phyloP scores from a whole-genome alignment of 2,113 vertebrate genomes.

The Sinocyclocheilus grahami region DNA sequence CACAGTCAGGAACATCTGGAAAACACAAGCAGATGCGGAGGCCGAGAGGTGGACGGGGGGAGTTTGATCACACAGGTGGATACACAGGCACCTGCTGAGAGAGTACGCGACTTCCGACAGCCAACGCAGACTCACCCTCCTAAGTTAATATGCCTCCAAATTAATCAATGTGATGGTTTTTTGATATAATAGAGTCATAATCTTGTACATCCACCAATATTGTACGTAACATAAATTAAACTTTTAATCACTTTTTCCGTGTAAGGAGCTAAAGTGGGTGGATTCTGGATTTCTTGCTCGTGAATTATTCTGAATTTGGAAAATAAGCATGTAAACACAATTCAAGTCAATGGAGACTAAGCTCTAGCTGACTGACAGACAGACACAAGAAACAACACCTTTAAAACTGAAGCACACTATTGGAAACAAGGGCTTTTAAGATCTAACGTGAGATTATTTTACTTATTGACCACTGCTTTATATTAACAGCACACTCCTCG shows the following conservation, averaged over 20 bases:
- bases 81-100: too few species aligned
- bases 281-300: too few species aligned
- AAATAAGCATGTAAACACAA: neutral
- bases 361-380: too few species aligned
- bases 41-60: too few species aligned
- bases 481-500: neutral
- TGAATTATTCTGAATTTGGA: neutral
- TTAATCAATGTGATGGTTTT: neutral
- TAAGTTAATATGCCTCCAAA: neutral
- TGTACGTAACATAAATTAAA: neutral
- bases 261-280: neutral
- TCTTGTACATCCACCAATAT: neutral
- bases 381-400: too few species aligned
- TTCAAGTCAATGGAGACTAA: too few species aligned
- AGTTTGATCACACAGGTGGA: neutral
- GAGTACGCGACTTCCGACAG: too few species aligned
- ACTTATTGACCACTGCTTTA: too few species aligned
- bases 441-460: neutral
- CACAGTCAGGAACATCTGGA: conserved; percentile 96
- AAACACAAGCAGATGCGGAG: conserved; percentile 22
- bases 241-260: neutral
- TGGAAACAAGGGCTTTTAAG: neutral
- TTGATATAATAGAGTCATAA: neutral
- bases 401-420: too few species aligned
- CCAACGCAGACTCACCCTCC: neutral